A percentile compares a stretch with the other conserved stretches of the same genome.
Evolutionary conservation across 2,888 invertebrate species (phyloP).

Genomic region (Watsonalla binaria): DNA sequence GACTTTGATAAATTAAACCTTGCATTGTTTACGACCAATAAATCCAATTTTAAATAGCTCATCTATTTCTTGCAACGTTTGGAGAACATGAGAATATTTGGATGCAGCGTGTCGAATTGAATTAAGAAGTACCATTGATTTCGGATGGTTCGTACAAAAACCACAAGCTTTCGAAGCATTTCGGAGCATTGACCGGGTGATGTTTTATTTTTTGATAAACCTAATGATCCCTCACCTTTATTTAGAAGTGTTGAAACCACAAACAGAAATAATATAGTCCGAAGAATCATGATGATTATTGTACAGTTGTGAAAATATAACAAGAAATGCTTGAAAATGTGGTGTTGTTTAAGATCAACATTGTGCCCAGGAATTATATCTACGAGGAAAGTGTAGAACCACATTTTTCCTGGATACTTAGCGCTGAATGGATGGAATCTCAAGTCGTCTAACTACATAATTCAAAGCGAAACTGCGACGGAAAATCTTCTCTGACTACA

Average conservation of each 20-base stretch:
- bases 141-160: constrained; percentile 18
- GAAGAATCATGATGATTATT: not conserved
- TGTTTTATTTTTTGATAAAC: constrained; percentile 16
- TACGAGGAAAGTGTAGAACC: constrained; percentile 23
- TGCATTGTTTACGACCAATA: constrained; percentile 40
- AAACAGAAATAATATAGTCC: not conserved
- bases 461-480: constrained; percentile 16
- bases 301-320: not conserved
- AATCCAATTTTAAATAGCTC: constrained; percentile 41
- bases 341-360: constrained; percentile 3
- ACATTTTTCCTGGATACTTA: constrained; percentile 17
- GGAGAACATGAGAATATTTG: constrained; percentile 7
- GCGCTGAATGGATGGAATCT: constrained; percentile 13
- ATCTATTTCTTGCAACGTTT: constrained; percentile 16
- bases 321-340: not conserved
- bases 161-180: constrained; percentile 12
- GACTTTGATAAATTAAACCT: constrained; percentile 31
- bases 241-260: constrained; percentile 2
- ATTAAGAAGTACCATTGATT: constrained; percentile 24
- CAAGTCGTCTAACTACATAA: constrained; percentile 9
- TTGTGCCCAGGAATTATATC: constrained; percentile 10
- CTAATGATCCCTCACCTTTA: constrained; percentile 1
- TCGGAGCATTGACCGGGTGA: constrained; percentile 20
- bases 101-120: constrained; percentile 17
- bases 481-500: constrained; percentile 15